These are phyloP conservation scores for Chaetodon auriga DNA, from an alignment of 2,113 vertebrate species.

Conservation along the genomic window DNA sequence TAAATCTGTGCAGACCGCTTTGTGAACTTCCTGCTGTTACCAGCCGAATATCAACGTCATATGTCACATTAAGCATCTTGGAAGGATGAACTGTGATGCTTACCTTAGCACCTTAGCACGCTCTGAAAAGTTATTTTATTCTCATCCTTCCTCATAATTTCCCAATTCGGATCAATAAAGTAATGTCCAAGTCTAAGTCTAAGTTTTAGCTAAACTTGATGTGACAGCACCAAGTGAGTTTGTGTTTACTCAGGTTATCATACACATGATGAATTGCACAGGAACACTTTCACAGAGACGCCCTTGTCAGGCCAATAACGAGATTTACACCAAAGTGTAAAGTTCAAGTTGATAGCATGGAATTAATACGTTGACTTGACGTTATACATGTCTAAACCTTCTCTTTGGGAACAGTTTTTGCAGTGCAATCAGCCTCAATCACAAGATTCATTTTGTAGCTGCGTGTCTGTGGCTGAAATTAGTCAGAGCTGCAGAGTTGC, in stretches of 20 bases:
- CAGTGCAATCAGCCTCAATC: neutral
- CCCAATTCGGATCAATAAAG: no score
- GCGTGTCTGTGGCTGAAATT: neutral
- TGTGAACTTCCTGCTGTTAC: slow-evolving; percentile 1
- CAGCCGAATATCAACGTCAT: slow-evolving; percentile 2
- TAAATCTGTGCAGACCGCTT: slow-evolving; percentile 29
- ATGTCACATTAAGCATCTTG: neutral
- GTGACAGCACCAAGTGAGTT: neutral
- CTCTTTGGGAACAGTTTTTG: slow-evolving; percentile 1
- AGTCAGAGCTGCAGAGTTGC: neutral
- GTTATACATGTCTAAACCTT: neutral
- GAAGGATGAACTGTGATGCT: neutral
- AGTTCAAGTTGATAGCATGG: neutral
- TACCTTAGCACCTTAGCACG: no score
- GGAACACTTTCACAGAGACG: slow-evolving; percentile 3
- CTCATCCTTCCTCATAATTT: no score
- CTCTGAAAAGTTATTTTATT: no score
- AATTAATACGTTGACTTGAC: neutral
- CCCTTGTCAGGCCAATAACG: neutral
- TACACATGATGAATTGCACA: slow-evolving; percentile 21
- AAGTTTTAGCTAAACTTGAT: neutral
- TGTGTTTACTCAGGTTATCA: slow-evolving; percentile 35
- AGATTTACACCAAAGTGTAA: slow-evolving; percentile 2
- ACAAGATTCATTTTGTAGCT: neutral
- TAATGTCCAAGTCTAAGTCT: no score